Base-by-base conservation (phyloP, 1,140 invertebrate species). In the Ctenoplectra terminalis region DNA sequence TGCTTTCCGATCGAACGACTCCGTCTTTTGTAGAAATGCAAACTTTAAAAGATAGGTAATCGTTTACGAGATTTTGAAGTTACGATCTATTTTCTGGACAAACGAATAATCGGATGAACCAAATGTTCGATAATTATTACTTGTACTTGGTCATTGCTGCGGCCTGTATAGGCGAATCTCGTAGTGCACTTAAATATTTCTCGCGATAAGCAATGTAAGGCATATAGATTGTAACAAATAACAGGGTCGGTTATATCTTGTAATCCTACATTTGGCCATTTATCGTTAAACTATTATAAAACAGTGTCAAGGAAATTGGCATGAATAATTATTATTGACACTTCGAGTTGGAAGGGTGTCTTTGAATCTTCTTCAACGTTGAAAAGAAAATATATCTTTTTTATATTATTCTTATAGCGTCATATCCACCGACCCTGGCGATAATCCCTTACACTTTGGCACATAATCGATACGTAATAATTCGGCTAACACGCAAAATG, bases 61-160 rank as follows among this genome's bases (percentile, higher is more conserved):
- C 17, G 23, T 20, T 46, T 67, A 46, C 17, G 8, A 40, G 61
- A 40, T n/a, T 8, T 13, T 13, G 17, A 8, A n/a, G 20, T 46
- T 37, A 37, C 46, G 50, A 60, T 69, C 29, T 77, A 48, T 61
- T 50, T 61, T 52, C 11, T 15, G 54, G 23, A 17, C 40, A 48
- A 58, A 56, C 26, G 23, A 50, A 34, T n/a, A 9, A 56, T 34
- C 6, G 1, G 40, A 11, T n/a, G 20, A 37, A 31, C 9, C 0
- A 17, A 76, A 52, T 78, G 50, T 23, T 11, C 17, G n/a, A 31
- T 61, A 60, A 71, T 71, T 40, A 71, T 37, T n/a, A 34, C 20
- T 48, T 46, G 17, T 77, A 78, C 52, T 80, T 87, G 86, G 82
- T 87, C 86, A 84, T 87, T 87, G 86, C 86, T 81, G 60, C 60